These are phyloP conservation scores for Ectropis grisescens DNA, from an alignment of 1,140 invertebrate genomes.

Conservation along the genomic window DNA sequence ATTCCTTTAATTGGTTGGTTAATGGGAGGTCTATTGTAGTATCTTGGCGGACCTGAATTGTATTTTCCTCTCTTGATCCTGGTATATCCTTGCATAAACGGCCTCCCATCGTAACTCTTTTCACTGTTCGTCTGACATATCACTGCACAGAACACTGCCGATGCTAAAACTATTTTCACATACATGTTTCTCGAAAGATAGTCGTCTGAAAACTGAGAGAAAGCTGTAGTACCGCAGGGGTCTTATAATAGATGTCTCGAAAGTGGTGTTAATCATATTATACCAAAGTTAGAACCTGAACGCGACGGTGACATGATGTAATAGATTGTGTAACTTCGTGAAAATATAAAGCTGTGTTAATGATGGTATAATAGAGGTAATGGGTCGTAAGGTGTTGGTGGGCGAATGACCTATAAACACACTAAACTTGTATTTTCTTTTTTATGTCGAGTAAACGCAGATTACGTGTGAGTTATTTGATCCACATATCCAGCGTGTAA, in stretches of 20 bases:
- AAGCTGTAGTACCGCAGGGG: conserved; percentile 27
- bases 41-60: conserved; percentile 32
- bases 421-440: no score
- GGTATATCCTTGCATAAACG: conserved; percentile 12
- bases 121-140: conserved; percentile 16
- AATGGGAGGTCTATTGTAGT: conserved; percentile 33
- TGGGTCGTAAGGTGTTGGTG: no score
- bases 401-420: no score
- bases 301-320: no score
- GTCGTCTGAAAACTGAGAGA: conserved; percentile 37
- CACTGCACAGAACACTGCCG: conserved; percentile 24
- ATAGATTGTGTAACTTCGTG: conserved; percentile 1
- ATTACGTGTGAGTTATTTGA: no score
- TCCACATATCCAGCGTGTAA: no score
- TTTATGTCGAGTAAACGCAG: no score
- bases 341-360: neutral
- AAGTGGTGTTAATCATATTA: conserved; percentile 58
- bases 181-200: no score
- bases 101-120: conserved; percentile 5
- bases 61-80: conserved; percentile 49
- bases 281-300: no score
- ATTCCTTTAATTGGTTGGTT: conserved; percentile 22
- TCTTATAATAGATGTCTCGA: conserved; percentile 48
- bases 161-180: conserved; percentile 5
- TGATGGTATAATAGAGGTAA: no score